Base-by-base conservation (phyloP, 2,888 invertebrate species). In the Agonopterix subpropinquella region DNA sequence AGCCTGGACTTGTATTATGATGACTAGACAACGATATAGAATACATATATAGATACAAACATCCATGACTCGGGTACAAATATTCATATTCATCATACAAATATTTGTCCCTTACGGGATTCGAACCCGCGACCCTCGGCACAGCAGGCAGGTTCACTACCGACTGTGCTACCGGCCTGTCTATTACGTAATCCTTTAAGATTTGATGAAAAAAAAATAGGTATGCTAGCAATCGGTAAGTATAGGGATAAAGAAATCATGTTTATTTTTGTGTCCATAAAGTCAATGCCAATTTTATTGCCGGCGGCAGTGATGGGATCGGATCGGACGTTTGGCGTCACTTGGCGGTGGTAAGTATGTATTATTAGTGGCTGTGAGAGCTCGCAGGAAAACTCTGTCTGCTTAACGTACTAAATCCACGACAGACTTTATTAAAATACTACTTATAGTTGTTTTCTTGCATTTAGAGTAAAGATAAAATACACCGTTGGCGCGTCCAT, bases 251-350 rank as follows among this genome's bases (percentile, higher is more conserved):
- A 69, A 70, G 66, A 72, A 75, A 72, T 73, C 71, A 65, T 58
- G 73, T 79, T 78, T 80, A 82, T 82, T 82, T 81, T 75, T 62
- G 72, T 68, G 64, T 70, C 64, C 67, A 61, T 73, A 75, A 74
- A 80, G 75, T 73, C 76, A 75, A 78, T 71, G 77, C 72, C 74
- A 72, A 65, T 61, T 62, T n/a, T n/a, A n/a, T n/a, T n/a, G n/a
- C n/a, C n/a, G 61, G 60, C 61, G 57, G 56, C 54, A 48, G 52
- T 58, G 54, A 62, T 57, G 55, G 53, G 59, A 51, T 43, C 54
- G 50, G 55, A 48, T 18, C 28, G 28, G 28, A 28, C 8, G 10
- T 11, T 42, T 1, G 10, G 11, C 42, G 8, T 42, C 11, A 42
- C 10, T 39, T n/a, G 28, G 28, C 28, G 28, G 28, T 28, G n/a